phyloP scores from a whole-genome alignment of 1,140 invertebrate species.

The Heliconius congener region DNA sequence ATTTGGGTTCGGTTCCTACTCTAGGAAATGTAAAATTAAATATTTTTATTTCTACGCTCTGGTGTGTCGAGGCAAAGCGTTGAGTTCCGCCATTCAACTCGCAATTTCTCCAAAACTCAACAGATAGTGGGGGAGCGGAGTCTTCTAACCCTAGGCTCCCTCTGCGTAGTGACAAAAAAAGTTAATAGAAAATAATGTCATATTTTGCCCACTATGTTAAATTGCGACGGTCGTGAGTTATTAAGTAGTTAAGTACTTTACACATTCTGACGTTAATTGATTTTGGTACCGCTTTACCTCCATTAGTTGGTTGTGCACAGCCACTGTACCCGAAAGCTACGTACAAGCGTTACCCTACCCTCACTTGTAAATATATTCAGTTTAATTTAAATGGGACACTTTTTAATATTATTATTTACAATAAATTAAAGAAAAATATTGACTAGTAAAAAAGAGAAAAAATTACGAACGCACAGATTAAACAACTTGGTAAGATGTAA shows the following conservation, averaged over 20 bases:
- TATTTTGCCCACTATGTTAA: neutral
- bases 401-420: too few relatives aligned
- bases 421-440: too few relatives aligned
- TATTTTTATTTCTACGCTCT: too few relatives aligned
- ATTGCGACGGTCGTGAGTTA: neutral
- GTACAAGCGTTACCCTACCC: neutral
- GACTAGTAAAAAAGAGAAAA: neutral
- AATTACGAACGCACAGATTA: neutral
- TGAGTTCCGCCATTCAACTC: too few relatives aligned
- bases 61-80: too few relatives aligned
- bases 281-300: constrained; percentile 1
- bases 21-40: too few relatives aligned
- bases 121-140: too few relatives aligned
- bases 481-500: neutral
- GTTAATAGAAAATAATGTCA: neutral
- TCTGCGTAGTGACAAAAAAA: too few relatives aligned
- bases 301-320: neutral
- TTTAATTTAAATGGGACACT: too few relatives aligned
- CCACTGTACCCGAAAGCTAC: neutral
- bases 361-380: neutral
- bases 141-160: too few relatives aligned
- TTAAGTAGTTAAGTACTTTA: neutral
- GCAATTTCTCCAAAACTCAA: too few relatives aligned
- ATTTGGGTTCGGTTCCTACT: too few relatives aligned
- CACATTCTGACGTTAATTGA: neutral